A percentile compares a stretch with the other conserved stretches of the same genome.
These are phyloP conservation scores for Dipodomys spectabilis DNA, from an alignment of 2,113 vertebrate genomes.

Conservation along the genomic window DNA sequence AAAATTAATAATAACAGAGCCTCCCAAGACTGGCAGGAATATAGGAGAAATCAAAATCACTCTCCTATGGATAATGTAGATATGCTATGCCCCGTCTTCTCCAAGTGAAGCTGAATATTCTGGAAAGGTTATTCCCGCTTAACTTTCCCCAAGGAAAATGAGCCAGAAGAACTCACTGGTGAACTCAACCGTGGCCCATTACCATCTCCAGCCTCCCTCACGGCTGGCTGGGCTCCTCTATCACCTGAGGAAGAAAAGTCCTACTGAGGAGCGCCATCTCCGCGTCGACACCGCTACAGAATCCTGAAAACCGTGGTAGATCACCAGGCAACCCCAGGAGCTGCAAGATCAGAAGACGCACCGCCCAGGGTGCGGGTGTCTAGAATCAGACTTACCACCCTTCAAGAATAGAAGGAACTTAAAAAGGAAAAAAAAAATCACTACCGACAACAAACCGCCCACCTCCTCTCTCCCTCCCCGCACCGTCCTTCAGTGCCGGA, in stretches of 20 bases:
- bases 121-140: neutral
- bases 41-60: neutral
- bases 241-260: neutral
- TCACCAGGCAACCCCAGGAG: neutral
- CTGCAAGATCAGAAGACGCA: neutral
- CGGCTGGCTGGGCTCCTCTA: neutral
- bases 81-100: neutral
- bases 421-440: neutral
- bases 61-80: neutral
- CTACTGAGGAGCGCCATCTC: neutral
- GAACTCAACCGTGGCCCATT: neutral
- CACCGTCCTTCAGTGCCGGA: constrained; percentile 69
- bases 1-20: neutral
- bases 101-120: neutral
- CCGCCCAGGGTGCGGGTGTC: neutral
- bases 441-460: neutral
- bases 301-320: neutral
- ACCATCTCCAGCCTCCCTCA: neutral
- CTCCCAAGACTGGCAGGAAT: neutral
- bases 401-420: constrained; percentile 39
- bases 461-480: neutral
- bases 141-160: neutral
- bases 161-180: neutral
- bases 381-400: constrained; percentile 49
- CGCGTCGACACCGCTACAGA: neutral